Conservation (phyloP, 2,113 vertebrate genomes). For the Channa maculata region DNA sequence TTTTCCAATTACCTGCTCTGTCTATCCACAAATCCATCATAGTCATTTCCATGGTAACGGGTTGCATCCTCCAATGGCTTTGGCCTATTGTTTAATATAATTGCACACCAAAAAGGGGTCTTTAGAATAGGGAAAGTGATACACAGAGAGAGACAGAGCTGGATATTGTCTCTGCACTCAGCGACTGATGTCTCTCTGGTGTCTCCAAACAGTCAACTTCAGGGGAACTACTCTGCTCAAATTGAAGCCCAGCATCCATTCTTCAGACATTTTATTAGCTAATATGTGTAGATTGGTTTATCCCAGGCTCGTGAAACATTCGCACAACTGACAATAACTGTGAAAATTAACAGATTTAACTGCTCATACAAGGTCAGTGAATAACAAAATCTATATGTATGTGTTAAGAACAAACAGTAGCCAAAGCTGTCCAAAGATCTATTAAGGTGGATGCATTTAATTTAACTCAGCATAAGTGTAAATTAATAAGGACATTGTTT, state of each 20-base stretch:
- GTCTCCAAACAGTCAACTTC: conserved; percentile 58
- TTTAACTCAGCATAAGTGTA: conserved; percentile 20
- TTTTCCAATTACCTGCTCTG: conserved; percentile 88
- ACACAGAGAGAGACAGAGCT: conserved; percentile 39
- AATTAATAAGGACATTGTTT: conserved; percentile 7
- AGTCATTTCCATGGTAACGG: conserved; percentile 86
- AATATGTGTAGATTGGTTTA: conserved; percentile 57
- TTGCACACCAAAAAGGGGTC: conserved; percentile 68
- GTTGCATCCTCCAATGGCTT: conserved; percentile 80
- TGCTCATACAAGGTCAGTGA: conserved; percentile 30
- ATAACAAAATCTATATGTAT: conserved; percentile 21
- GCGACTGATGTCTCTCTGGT: conserved; percentile 48
- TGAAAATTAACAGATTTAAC: conserved; percentile 32
- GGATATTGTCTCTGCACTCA: conserved; percentile 52
- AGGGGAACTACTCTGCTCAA: conserved; percentile 51
- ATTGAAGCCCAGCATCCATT: conserved; percentile 54
- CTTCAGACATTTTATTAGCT: conserved; percentile 53
- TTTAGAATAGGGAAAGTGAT: conserved; percentile 54
- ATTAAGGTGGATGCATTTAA: conserved; percentile 22
- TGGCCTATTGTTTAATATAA: conserved; percentile 81
- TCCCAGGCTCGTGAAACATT: conserved; percentile 46
- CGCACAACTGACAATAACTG: conserved; percentile 38
- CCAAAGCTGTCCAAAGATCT: background rate
- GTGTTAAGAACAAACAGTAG: conserved; percentile 6
- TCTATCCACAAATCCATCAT: conserved; percentile 85